Conservation (phyloP, 2,888 invertebrate genomes). For the Shargacucullia verbasci region DNA sequence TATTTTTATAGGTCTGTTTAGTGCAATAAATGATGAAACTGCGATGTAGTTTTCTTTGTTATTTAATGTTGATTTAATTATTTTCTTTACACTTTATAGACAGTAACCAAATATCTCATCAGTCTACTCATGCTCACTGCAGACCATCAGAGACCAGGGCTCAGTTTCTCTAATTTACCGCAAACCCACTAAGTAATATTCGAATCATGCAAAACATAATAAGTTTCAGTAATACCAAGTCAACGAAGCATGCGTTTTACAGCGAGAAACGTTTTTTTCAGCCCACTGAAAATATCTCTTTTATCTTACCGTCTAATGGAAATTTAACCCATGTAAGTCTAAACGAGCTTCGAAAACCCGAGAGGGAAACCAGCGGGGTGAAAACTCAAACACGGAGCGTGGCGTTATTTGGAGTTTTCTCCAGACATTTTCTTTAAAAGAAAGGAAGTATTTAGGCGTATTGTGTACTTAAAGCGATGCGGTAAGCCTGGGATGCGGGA, state of each 20-base stretch:
- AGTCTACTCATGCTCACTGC: no score
- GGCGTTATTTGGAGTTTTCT: constrained; percentile 40
- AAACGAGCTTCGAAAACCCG: constrained; percentile 41
- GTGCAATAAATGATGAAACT: no score
- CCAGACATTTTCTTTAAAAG: constrained; percentile 30
- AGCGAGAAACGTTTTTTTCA: constrained; percentile 11
- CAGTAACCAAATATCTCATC: no score
- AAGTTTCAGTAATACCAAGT: constrained; percentile 9
- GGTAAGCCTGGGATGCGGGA: constrained; percentile 10
- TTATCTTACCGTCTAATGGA: constrained; percentile 52
- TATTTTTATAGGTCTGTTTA: no score
- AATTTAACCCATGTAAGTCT: constrained; percentile 41
- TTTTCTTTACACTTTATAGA: no score
- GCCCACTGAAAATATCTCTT: constrained; percentile 47
- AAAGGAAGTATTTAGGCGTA: constrained; percentile 32
- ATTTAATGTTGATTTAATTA: no score
- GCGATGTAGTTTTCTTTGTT: no score
- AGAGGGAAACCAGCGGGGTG: constrained; percentile 30
- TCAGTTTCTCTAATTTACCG: no score
- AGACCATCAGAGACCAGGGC: no score
- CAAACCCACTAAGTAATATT: no score
- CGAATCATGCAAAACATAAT: background rate
- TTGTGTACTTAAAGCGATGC: constrained; percentile 28
- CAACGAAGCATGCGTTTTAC: constrained; percentile 37
- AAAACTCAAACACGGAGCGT: constrained; percentile 36